Percentiles rank a stretch among this genome's conserved stretches.
These are phyloP conservation scores for Octonoba sinensis DNA, from an alignment of 2,888 invertebrate genomes.

Conservation along the genomic window DNA sequence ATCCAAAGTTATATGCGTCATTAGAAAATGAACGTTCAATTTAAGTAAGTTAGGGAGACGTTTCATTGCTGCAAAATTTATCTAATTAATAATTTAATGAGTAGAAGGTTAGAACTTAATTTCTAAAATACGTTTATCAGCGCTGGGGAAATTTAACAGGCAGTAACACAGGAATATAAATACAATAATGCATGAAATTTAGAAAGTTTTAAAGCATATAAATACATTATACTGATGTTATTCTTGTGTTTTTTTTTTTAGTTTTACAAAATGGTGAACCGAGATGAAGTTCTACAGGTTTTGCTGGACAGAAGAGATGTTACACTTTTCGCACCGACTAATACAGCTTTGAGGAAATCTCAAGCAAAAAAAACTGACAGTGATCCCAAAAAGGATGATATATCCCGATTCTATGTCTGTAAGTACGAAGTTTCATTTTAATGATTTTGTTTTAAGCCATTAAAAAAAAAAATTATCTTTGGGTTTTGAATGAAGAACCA, in stretches of 20 bases:
- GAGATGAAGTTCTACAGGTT: slow-evolving; percentile 75
- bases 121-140: too few relatives aligned
- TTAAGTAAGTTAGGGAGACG: too few relatives aligned
- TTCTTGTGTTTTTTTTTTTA: slow-evolving; percentile 74
- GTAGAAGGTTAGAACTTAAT: too few relatives aligned
- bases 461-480: too few relatives aligned
- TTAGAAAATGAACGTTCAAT: too few relatives aligned
- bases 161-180: neutral
- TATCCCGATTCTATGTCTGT: slow-evolving; percentile 46
- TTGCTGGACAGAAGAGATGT: slow-evolving; percentile 79
- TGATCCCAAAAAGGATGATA: slow-evolving; percentile 46
- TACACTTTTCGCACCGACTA: slow-evolving; percentile 89
- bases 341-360: slow-evolving; percentile 79
- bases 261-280: slow-evolving; percentile 83
- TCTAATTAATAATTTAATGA: too few relatives aligned
- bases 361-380: slow-evolving; percentile 19
- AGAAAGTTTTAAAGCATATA: too few relatives aligned
- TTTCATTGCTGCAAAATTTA: too few relatives aligned
- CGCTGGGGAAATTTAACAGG: neutral
- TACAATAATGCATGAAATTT: neutral
- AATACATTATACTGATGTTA: neutral
- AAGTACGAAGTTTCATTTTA: slow-evolving; percentile 10
- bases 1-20: too few relatives aligned
- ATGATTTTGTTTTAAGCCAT: too few relatives aligned
- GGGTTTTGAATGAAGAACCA: too few relatives aligned